Conservation (phyloP, 2,888 invertebrate species). For the Watsonalla cultraria region DNA sequence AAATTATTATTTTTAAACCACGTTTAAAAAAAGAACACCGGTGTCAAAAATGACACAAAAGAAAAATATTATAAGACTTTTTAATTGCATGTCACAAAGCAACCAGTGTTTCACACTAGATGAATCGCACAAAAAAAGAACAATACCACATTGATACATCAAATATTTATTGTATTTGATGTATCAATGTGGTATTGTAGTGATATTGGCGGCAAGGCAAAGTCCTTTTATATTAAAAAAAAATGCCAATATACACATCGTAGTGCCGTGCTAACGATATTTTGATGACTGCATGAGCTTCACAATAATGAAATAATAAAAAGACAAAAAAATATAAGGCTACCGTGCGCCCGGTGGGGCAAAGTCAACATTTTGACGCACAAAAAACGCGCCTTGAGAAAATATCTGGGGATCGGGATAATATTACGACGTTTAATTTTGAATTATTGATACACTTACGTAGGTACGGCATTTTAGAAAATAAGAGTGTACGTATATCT, state of each 20-base stretch:
- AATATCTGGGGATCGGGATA: constrained; percentile 18
- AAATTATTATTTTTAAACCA: neutral
- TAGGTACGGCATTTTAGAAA: neutral
- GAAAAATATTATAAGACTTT: constrained; percentile 22
- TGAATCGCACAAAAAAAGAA: constrained; percentile 22
- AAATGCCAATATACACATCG: constrained; percentile 61
- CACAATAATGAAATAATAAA: constrained; percentile 65
- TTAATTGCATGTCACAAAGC: constrained; percentile 31
- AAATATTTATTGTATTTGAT: too few relatives aligned
- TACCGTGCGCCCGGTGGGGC: constrained; percentile 35
- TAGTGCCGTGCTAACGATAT: constrained; percentile 61
- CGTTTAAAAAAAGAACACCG: neutral
- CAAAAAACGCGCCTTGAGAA: constrained; percentile 22
- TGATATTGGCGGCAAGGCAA: constrained; percentile 29
- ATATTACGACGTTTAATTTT: constrained; percentile 9
- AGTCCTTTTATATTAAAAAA: constrained; percentile 64
- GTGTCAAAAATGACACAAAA: constrained; percentile 1
- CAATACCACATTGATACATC: constrained; percentile 39
- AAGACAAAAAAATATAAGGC: constrained; percentile 43
- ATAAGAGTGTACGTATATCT: too few relatives aligned
- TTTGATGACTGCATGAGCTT: constrained; percentile 63
- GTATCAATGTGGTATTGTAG: too few relatives aligned
- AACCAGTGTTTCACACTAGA: constrained; percentile 33
- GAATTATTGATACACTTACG: neutral
- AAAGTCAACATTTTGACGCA: constrained; percentile 16